These are phyloP conservation scores for Danaus plexippus DNA, from an alignment of 1,140 invertebrate genomes.

Conservation along the genomic window DNA sequence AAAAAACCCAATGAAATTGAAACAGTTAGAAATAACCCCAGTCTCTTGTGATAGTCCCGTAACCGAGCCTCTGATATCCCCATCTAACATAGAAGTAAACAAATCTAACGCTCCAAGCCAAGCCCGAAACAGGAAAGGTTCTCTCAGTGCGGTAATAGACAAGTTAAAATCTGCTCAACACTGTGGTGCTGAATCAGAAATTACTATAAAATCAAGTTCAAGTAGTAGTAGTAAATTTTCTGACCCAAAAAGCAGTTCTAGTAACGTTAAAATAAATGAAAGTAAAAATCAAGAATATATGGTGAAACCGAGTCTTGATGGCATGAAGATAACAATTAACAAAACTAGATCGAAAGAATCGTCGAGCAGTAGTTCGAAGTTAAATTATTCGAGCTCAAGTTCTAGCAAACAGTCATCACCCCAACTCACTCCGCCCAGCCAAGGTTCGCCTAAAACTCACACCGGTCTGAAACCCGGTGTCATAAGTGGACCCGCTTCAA, in stretches of 20 bases:
- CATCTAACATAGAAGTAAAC: conserved; percentile 72
- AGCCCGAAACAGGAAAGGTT: conserved; percentile 81
- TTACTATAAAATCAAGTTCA: conserved; percentile 46
- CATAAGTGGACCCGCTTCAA: conserved; percentile 84
- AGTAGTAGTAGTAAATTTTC: conserved; percentile 61
- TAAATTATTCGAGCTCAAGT: conserved; percentile 55
- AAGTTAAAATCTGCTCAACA: conserved; percentile 85
- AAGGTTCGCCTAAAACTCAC: conserved; percentile 82
- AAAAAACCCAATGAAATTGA: conserved; percentile 79
- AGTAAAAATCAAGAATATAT: conserved; percentile 87
- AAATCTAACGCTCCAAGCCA: conserved; percentile 72
- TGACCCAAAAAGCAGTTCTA: conserved; percentile 69
- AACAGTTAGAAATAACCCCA: conserved; percentile 76
- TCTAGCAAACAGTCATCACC: conserved; percentile 65
- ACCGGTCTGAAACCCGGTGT: conserved; percentile 89
- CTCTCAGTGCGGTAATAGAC: conserved; percentile 88
- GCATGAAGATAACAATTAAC: conserved; percentile 91
- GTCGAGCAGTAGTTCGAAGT: conserved; percentile 66
- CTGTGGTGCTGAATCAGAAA: conserved; percentile 67
- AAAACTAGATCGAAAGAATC: conserved; percentile 84
- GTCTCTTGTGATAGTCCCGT: conserved; percentile 57
- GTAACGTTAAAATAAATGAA: conserved; percentile 72
- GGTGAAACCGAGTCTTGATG: conserved; percentile 87
- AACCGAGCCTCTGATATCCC: conserved; percentile 72
- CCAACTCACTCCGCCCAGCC: conserved; percentile 69